Conservation (phyloP, 2,888 invertebrate species). For the Watsonalla cultraria region DNA sequence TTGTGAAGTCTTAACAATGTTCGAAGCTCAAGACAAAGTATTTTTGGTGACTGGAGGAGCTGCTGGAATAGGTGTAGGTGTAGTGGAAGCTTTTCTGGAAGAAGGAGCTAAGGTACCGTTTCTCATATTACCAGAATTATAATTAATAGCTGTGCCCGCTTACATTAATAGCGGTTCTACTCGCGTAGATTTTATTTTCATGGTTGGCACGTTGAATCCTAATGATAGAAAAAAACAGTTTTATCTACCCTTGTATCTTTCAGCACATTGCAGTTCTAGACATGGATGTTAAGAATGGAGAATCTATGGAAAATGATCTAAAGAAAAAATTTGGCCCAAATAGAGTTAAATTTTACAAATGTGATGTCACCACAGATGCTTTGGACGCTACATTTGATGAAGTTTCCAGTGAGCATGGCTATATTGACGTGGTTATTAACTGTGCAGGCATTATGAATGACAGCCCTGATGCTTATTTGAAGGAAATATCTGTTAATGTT, state of each 20-base stretch:
- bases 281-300: constrained; percentile 30
- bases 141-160: background rate
- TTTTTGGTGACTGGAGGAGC: constrained; percentile 60
- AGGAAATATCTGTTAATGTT: constrained; percentile 55
- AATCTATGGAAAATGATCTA: constrained; percentile 33
- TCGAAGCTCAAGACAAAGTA: constrained; percentile 45
- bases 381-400: constrained; percentile 34
- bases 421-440: constrained; percentile 57
- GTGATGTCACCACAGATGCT: constrained; percentile 45
- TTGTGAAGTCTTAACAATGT: constrained; percentile 28
- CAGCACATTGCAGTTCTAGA: constrained; percentile 51
- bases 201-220: too few relatives aligned
- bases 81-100: constrained; percentile 42
- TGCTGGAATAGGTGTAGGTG: constrained; percentile 54
- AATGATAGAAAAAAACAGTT: too few relatives aligned
- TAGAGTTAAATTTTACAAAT: constrained; percentile 42
- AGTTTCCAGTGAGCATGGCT: constrained; percentile 35
- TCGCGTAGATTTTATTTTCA: too few relatives aligned
- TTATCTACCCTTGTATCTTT: constrained; percentile 8
- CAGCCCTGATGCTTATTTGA: constrained; percentile 40
- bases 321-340: constrained; percentile 27
- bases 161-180: too few relatives aligned
- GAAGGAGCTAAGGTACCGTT: constrained; percentile 52
- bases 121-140: background rate
- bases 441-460: constrained; percentile 63